Percentiles rank a stretch among this genome's conserved stretches.
These are phyloP conservation scores for Himalopsyche anomala DNA, from an alignment of 2,888 invertebrate species.

Conservation along the genomic window DNA sequence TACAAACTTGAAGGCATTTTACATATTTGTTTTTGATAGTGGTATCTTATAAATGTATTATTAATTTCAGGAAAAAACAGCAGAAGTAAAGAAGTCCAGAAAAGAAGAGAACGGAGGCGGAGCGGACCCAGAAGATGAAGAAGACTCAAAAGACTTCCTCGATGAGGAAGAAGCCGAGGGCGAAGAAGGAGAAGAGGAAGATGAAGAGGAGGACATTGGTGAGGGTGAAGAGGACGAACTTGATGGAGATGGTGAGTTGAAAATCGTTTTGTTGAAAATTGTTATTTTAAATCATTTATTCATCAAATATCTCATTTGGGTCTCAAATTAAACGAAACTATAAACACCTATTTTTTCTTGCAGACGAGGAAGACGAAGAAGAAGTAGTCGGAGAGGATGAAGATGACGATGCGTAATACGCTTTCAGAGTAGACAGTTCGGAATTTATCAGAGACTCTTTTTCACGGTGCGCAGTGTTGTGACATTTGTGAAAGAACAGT, in stretches of 20 bases:
- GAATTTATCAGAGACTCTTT: conserved; percentile 73
- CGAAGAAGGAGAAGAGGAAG: conserved; percentile 77
- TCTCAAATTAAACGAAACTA: too few species aligned
- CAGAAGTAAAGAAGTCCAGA: conserved; percentile 87
- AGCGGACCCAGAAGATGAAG: conserved; percentile 81
- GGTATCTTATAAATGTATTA: too few species aligned
- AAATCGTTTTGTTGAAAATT: not conserved
- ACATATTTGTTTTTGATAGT: too few species aligned
- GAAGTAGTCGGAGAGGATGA: conserved; percentile 76
- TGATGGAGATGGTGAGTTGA: conserved; percentile 76
- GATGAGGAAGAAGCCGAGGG: conserved; percentile 80
- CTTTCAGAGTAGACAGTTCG: conserved; percentile 61
- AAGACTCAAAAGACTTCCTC: conserved; percentile 80
- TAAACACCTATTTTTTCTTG: conserved; percentile 65
- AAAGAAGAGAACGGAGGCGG: conserved; percentile 88
- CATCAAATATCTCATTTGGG: too few species aligned
- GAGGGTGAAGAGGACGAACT: conserved; percentile 83
- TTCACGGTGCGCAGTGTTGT: conserved; percentile 74
- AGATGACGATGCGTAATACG: conserved; percentile 78
- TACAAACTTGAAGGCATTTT: too few species aligned
- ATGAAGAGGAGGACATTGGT: conserved; percentile 80
- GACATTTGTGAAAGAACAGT: conserved; percentile 65
- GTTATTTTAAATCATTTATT: not conserved
- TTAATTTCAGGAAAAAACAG: conserved; percentile 80
- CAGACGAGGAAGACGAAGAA: conserved; percentile 77